These are phyloP conservation scores for Tetramorium alpestre DNA, from an alignment of 1,140 invertebrate genomes.

Conservation along the genomic window DNA sequence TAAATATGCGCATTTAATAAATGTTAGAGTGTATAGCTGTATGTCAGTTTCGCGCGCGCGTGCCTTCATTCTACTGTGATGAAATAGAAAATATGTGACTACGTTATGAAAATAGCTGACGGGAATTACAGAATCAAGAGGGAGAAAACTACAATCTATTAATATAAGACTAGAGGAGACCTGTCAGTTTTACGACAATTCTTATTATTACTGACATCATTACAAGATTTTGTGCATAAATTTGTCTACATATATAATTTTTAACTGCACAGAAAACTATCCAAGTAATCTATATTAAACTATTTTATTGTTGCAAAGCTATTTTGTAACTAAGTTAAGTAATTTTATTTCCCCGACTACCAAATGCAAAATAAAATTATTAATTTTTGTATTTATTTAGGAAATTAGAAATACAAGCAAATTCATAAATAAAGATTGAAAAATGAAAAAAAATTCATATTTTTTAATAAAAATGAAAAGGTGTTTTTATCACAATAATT, in stretches of 20 bases:
- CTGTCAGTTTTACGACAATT: neutral
- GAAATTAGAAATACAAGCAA: neutral
- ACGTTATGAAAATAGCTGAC: neutral
- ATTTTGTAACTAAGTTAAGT: neutral
- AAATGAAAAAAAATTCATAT: neutral
- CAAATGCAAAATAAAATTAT: neutral
- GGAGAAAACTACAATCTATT: neutral
- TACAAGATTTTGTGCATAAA: neutral
- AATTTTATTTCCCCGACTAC: neutral
- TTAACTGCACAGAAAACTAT: neutral
- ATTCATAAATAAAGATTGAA: neutral
- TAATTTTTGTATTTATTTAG: neutral
- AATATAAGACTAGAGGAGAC: neutral
- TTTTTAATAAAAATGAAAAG: neutral
- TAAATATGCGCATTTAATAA: neutral
- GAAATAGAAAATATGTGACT: neutral
- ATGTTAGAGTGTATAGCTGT: neutral
- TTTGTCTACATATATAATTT: too few species aligned
- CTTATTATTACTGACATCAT: neutral
- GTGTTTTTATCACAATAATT: neutral
- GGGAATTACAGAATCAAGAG: neutral
- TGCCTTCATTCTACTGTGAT: neutral
- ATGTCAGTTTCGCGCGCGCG: conserved; percentile 1
- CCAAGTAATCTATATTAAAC: neutral
- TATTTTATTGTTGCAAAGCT: neutral